Evolutionary conservation across 2,797 vertebrate species (phyloP).

Genomic region (Nyctalus aviator): DNA sequence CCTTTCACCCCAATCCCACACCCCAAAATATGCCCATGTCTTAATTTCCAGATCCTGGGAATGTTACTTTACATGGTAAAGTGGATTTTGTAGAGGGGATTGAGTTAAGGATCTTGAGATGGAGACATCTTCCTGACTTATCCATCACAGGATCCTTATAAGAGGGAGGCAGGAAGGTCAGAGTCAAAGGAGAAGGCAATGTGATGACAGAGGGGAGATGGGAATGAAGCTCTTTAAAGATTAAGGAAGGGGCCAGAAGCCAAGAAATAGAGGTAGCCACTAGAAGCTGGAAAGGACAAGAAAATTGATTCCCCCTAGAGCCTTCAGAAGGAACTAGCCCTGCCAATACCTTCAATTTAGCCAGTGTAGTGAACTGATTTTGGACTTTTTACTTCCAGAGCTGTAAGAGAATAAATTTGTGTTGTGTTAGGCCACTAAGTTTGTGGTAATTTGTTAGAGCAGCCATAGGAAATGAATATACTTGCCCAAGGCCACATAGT

Average conservation of each 20-base stretch:
- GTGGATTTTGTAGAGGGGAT: neutral
- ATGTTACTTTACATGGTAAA: neutral
- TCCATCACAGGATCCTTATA: neutral
- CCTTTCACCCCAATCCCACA: no score
- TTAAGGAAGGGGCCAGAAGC: neutral
- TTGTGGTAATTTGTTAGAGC: conserved; percentile 23
- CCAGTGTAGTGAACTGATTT: neutral
- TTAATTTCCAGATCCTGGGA: neutral
- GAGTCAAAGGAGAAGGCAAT: neutral
- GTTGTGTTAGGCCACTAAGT: neutral
- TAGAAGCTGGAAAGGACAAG: neutral
- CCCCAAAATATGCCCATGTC: neutral
- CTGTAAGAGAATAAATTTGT: neutral
- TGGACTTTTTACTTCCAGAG: neutral
- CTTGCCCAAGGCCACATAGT: neutral
- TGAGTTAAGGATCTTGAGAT: neutral
- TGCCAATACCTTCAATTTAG: neutral
- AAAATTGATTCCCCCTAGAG: neutral
- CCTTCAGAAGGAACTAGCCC: neutral
- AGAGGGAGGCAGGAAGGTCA: neutral
- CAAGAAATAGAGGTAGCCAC: neutral
- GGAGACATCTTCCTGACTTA: neutral
- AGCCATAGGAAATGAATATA: neutral
- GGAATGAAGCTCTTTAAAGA: neutral
- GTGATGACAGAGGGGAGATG: neutral